A percentile compares a stretch with the other conserved stretches of the same genome.
phyloP scores from a whole-genome alignment of 2,888 invertebrate genomes.

The Deilephila elpenor region DNA sequence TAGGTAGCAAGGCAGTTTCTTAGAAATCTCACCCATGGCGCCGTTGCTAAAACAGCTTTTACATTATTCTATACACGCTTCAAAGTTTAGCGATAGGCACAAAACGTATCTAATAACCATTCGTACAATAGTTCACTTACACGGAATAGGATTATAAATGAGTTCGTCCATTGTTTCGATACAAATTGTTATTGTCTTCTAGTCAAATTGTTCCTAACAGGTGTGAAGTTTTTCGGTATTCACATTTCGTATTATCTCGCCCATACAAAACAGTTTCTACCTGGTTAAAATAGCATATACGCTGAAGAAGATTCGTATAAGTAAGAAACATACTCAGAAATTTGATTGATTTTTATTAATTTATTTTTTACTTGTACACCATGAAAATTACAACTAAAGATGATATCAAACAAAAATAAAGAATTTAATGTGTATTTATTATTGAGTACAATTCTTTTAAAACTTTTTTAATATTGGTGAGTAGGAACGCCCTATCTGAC shows the following conservation, averaged over 20 bases:
- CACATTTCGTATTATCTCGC: neutral
- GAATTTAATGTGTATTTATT: too few relatives aligned
- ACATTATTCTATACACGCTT: neutral
- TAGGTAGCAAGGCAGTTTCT: too few relatives aligned
- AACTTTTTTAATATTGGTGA: too few relatives aligned
- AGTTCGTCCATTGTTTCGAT: constrained; percentile 1
- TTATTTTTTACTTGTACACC: too few relatives aligned
- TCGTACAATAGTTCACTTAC: constrained; percentile 4
- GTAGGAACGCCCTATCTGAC: too few relatives aligned
- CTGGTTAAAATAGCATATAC: neutral
- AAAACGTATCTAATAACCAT: constrained; percentile 3
- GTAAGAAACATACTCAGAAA: too few relatives aligned
- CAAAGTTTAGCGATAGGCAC: neutral
- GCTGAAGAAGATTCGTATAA: neutral
- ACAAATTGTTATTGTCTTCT: neutral
- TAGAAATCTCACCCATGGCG: too few relatives aligned
- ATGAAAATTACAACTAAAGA: too few relatives aligned
- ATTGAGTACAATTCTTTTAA: too few relatives aligned
- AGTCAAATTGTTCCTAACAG: neutral
- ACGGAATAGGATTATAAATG: constrained; percentile 10
- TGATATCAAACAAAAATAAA: too few relatives aligned
- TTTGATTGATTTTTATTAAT: too few relatives aligned
- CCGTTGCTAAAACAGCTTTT: neutral
- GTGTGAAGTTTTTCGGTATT: neutral
- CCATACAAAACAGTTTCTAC: constrained; percentile 2